phyloP scores from a whole-genome alignment of 2,888 invertebrate species.

The Drosophila ochracea region DNA sequence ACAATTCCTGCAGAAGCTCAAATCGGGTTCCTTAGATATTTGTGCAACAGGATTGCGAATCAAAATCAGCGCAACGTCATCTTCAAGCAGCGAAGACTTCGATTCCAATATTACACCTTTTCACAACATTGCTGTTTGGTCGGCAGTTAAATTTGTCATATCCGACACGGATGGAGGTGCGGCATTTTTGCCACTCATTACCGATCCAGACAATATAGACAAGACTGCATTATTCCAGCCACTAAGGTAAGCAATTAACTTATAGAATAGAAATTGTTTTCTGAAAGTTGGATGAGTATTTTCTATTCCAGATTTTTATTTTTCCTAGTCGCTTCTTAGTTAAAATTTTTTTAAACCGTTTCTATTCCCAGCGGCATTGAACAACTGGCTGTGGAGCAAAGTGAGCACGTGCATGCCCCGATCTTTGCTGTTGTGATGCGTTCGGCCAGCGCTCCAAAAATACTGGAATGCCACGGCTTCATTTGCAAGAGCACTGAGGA shows the following conservation, averaged over 20 bases:
- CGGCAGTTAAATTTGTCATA: conserved; percentile 93
- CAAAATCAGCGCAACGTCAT: conserved; percentile 84
- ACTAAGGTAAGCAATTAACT: conserved; percentile 74
- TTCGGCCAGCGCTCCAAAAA: conserved; percentile 90
- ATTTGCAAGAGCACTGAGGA: conserved; percentile 95
- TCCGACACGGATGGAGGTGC: conserved; percentile 87
- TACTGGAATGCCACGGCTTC: conserved; percentile 95
- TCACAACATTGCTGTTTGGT: conserved; percentile 97
- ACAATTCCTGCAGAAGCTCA: conserved; percentile 71
- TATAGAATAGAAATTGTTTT: background rate
- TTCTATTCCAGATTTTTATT: background rate
- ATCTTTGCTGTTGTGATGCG: conserved; percentile 96
- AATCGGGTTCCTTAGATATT: conserved; percentile 83
- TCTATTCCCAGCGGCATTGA: conserved; percentile 81
- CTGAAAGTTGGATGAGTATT: background rate
- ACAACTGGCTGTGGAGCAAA: conserved; percentile 84
- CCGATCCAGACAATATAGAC: conserved; percentile 92
- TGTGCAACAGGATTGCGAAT: conserved; percentile 89
- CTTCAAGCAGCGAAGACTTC: conserved; percentile 64
- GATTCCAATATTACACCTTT: conserved; percentile 90
- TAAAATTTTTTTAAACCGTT: background rate
- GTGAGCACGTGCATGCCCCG: conserved; percentile 90
- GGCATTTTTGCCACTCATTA: conserved; percentile 93
- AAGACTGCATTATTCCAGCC: conserved; percentile 89
- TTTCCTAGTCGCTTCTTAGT: background rate